Base-by-base conservation (phyloP, 1,140 invertebrate species). In the Vollenhovia emeryi region DNA sequence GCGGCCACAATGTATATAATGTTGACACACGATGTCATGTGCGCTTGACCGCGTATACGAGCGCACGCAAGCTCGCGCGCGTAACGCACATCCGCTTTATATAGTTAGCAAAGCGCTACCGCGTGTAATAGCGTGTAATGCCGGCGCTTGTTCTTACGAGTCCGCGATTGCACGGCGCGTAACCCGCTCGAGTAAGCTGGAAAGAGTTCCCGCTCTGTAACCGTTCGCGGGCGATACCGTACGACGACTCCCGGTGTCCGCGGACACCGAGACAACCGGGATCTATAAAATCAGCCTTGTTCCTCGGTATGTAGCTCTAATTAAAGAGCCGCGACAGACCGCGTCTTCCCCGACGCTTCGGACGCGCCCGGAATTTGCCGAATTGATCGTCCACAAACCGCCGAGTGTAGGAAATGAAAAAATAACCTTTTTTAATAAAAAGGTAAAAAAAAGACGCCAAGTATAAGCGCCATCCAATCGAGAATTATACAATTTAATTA, bases 111-210 rank as follows among this genome's bases (percentile, higher is more conserved):
- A 84, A 84, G 71, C 80, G 45, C 59, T 50, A 84, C 21, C 43
- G 80, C 71, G 80, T 84, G 59, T 84, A 84, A 84, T 76, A 76
- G 80, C 71, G 59, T 76, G 66, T 82, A 82, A 82, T 71, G 36
- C 52, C 78, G 24, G 78, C 36, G 78, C 78, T 55, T 82, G 66
- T 82, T 82, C 78, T 82, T 82, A 82, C 78, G 60, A 52, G 60
- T 79, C 30, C 33, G 62, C 76, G 33, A 82, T 73, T 71, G 78
- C 78, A 55, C 33, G 11, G 30, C 18, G 66, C 64, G 50, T 82
- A 82, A 82, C 40, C 43, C 50, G 78, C 40, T 33, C 66, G 78
- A 71, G 66, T 57, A 57, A 57, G 36, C 11, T 6, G 62, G 52
- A 40, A 43, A 8, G 7, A 71, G 36, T 24, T 27, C 5, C n/a